A percentile compares a stretch with the other conserved stretches of the same genome.
phyloP scores from a whole-genome alignment of 2,797 vertebrate species.

The Enteromius treurensis region DNA sequence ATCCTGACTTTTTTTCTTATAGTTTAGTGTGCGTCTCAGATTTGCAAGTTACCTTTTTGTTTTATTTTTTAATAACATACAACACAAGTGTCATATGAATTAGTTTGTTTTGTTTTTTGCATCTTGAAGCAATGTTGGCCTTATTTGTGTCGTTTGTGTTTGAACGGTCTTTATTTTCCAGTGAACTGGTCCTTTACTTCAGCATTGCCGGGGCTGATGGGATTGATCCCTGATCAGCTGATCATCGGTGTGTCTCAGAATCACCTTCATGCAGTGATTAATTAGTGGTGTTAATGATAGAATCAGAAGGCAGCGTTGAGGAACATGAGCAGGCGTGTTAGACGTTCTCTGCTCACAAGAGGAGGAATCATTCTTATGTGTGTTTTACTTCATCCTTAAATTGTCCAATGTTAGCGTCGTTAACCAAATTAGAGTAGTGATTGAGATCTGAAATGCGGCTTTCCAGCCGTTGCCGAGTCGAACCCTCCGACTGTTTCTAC shows the following conservation, averaged over 20 bases:
- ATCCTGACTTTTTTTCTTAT: not conserved
- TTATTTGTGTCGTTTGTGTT: not conserved
- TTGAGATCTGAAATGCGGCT: constrained; percentile 86
- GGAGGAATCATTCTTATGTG: constrained; percentile 68
- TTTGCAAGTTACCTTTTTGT: not conserved
- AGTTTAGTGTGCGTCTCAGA: not conserved
- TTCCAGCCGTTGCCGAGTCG: constrained; percentile 56
- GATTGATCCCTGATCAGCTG: not conserved
- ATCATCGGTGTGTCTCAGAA: not conserved
- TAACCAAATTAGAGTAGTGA: constrained; percentile 90
- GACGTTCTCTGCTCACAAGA: not conserved
- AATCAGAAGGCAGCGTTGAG: constrained; percentile 1
- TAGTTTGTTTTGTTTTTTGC: not conserved
- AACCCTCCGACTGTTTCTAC: constrained; percentile 84
- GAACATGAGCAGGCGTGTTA: not conserved
- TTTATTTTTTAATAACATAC: not conserved
- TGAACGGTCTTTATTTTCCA: not conserved
- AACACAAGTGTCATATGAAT: not conserved
- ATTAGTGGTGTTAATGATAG: not conserved
- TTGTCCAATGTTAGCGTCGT: constrained; percentile 82
- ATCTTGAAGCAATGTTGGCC: not conserved
- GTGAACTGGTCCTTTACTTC: not conserved
- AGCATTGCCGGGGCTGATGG: constrained; percentile 8
- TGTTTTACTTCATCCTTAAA: constrained; percentile 77
- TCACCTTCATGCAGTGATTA: not conserved